Evolutionary conservation across 2,797 vertebrate genomes (phyloP), one percentile per base, ranked within the genome.

Genomic region (Heterohyrax brucei): DNA sequence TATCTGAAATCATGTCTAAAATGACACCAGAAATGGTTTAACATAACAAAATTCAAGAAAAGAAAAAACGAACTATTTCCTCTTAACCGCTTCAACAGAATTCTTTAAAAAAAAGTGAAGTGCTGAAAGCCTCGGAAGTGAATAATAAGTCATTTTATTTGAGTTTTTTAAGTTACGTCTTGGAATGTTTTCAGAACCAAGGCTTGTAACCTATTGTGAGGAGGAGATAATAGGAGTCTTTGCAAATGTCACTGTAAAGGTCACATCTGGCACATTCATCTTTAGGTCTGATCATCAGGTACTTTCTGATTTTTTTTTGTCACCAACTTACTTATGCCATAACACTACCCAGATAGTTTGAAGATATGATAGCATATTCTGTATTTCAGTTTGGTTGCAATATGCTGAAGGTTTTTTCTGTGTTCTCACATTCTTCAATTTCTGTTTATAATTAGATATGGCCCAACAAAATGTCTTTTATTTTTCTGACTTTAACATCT

Each of bases 141-240:
- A 95, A 88, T 94, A 96, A 84, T 50, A 56, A 87, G 10, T 95
- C 61, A 48, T 89, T 96, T 87, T 73, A 1, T 28, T 96, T 96
- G 92, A 48, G 12, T 95, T 96, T 97, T 95, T 73, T 84, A 95
- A 93, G 10, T 26, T 28, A 78, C 3, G 53, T 61, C 22, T 94
- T 92, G 9, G n/a, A 26, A 46, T 21, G 5, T 90, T 98, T 97
- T 96, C 56, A 80, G 86, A 94, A 68, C 87, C 82, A 94, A 53
- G 13, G 44, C 81, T 93, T 89, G 1, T 48, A 88, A 94, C 85
- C 8, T 91, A 48, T 95, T 95, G 93, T 89, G 88, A 92, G 21
- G 10, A 95, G 68, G 62, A 89, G 30, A 66, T 21, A 93, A 93
- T 26, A 50, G 75, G 50, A 2, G 0, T 24, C 87, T 94, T 94